Base-by-base conservation (phyloP, 2,888 invertebrate genomes). In the Phlogophora meticulosa region DNA sequence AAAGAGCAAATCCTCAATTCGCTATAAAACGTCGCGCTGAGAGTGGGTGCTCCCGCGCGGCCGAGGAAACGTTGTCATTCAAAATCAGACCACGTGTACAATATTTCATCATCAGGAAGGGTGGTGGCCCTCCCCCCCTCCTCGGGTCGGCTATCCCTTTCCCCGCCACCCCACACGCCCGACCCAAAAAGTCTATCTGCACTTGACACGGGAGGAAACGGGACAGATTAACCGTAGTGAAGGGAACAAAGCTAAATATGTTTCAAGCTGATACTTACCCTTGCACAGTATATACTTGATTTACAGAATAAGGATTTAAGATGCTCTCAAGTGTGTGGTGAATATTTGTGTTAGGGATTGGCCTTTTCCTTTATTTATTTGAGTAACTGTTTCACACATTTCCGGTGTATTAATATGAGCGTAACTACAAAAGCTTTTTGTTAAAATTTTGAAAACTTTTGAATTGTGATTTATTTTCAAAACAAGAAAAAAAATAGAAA, bases 51-150 rank as follows among this genome's bases (percentile, higher is more conserved):
- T 88, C 90, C 86, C 85, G 89, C 85, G 88, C 89, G 91, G 91
- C 93, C 94, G 95, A 95, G 94, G 95, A 96, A 93, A 96, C 96
- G 96, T 94, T 96, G 96, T 96, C 96, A 96, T 97, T 97, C 96
- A 96, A 96, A 96, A 96, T 96, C 97, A 96, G 96, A 96, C 96
- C 96, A 96, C 96, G 96, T 96, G 96, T 96, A 96, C 96, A 96
- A 96, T 96, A 96, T 96, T 96, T 96, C 96, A 96, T 96, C 96
- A 96, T 96, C 96, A 96, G 96, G 95, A 90, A 94, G 92, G 93
- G 93, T 87, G 91, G 87, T 61, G 79, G 48, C 73, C 28, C 28
- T 2, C 28, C 28, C 28, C 28, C 80, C 81, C 83, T 76, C 72
- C 61, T 76, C 73, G 90, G 85, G 90, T 89, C 87, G 85, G 85